A percentile compares a stretch with the other conserved stretches of the same genome.
Conservation (phyloP, 2,797 vertebrate species). For the Paramormyrops hopkinsi region DNA sequence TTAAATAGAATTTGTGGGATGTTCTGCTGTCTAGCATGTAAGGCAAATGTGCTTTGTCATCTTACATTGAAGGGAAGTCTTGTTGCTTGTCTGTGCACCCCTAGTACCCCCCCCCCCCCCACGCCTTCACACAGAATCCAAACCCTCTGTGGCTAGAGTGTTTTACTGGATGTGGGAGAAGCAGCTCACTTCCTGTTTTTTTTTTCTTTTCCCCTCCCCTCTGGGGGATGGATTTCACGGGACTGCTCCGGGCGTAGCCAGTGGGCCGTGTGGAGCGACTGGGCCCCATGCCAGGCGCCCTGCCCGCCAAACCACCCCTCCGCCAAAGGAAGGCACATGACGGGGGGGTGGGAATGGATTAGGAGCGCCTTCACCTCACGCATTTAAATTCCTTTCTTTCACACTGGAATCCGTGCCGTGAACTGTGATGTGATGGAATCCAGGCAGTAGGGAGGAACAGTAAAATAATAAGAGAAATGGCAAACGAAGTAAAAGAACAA, state of each 20-base stretch:
- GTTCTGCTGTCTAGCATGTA: not conserved
- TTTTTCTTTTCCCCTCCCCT: not conserved
- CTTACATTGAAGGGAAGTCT: not conserved
- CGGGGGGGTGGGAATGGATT: slow-evolving; percentile 8
- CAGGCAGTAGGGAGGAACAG: not conserved
- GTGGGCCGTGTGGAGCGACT: not conserved
- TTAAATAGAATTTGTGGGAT: not conserved
- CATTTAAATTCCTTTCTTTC: slow-evolving; percentile 1
- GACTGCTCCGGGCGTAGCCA: not conserved
- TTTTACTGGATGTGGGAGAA: not conserved
- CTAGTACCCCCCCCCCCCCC: not conserved
- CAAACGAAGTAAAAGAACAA: not conserved
- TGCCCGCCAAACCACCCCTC: not conserved
- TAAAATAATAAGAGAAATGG: not conserved
- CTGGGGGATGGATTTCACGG: not conserved
- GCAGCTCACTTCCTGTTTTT: not conserved
- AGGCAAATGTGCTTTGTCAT: not conserved
- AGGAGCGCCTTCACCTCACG: not conserved
- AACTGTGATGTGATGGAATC: not conserved
- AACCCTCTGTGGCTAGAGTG: not conserved
- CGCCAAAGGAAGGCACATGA: slow-evolving; percentile 9
- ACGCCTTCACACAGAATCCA: not conserved
- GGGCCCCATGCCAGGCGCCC: not conserved
- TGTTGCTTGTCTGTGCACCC: not conserved
- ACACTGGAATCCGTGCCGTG: not conserved